Evolutionary conservation across 2,888 invertebrate species (phyloP), one percentile per base, ranked within the genome.

Genomic region (Eilema griseolum): DNA sequence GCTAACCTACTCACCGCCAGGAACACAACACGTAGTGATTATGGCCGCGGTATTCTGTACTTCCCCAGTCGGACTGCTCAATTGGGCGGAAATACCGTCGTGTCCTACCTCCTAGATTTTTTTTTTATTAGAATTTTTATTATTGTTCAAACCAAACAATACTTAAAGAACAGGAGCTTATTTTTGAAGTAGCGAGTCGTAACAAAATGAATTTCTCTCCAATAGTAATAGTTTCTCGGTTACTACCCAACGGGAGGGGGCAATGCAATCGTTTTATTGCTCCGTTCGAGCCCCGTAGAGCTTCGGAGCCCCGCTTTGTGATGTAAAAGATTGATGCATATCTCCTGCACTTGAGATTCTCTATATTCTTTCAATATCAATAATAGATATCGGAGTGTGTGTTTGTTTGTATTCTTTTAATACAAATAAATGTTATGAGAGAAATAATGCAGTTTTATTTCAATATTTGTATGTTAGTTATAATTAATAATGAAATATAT

Each of bases 241-340:
- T 62, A 70, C 33, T 28, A 81, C 75, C 80, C 80, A 73, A 24
- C 63, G 46, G 62, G 28, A 28, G 37, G 66, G 62, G 62, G 61
- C 60, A 70, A 59, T 84, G 57, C 66, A 80, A 52, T 79, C 83
- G 80, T 81, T 85, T 86, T 87, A 89, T 88, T 66, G 33, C n/a
- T n/a, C 28, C 61, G 31, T 24, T 3, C 20, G 76, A 73, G 72
- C 73, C 46, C 57, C 82, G 82, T 87, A 23, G 41, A 46, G 77
- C 77, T 74, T 72, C 68, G 81, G 74, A 75, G 73, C 73, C 81
- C 75, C 81, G 83, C 88, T 88, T 90, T 90, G 89, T 90, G 86
- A 89, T 88, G 86, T 85, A 83, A 88, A 90, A 90, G 90, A 92
- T 91, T 91, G 90, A 91, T 91, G 89, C 79, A 85, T 85, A 85